Evolutionary conservation across 2,797 vertebrate species (phyloP).

Genomic region (Sorex maritimensis): DNA sequence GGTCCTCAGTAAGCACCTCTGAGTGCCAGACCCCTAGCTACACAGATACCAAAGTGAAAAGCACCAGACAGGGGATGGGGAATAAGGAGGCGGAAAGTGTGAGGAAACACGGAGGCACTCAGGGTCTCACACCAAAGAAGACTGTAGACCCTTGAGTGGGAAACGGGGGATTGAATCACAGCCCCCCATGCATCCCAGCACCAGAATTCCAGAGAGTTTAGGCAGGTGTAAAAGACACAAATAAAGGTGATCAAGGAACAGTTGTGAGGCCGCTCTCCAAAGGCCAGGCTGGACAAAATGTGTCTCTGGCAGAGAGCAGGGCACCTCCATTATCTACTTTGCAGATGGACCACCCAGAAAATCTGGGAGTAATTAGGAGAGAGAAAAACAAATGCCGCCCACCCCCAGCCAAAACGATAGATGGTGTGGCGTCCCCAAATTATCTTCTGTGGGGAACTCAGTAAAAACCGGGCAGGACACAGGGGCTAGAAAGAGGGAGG

Average conservation of each 20-base stretch:
- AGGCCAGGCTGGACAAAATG: conserved; percentile 88
- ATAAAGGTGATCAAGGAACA: conserved; percentile 86
- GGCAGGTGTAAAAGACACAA: conserved; percentile 90
- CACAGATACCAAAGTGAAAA: background rate
- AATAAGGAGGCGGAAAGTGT: background rate
- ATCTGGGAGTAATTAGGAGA: conserved; percentile 89
- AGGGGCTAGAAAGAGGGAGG: background rate
- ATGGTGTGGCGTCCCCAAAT: conserved; percentile 89
- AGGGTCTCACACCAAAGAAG: background rate
- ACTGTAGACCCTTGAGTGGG: background rate
- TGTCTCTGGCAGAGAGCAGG: conserved; percentile 85
- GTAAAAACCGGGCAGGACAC: conserved; percentile 86
- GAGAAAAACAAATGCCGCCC: conserved; percentile 86
- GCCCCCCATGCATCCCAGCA: conserved; percentile 48
- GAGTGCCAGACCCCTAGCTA: background rate
- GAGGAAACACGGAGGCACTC: background rate
- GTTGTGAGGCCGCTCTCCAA: conserved; percentile 85
- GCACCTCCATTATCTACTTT: conserved; percentile 89
- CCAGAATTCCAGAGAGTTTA: conserved; percentile 75
- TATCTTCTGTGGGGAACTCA: conserved; percentile 90
- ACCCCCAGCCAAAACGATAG: conserved; percentile 45
- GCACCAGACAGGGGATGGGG: conserved; percentile 14
- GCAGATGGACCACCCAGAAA: conserved; percentile 92
- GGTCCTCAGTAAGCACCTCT: background rate
- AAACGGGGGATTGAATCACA: conserved; percentile 22